Conservation (phyloP, 2,888 invertebrate species). For the Pantelozetes paolii region DNA sequence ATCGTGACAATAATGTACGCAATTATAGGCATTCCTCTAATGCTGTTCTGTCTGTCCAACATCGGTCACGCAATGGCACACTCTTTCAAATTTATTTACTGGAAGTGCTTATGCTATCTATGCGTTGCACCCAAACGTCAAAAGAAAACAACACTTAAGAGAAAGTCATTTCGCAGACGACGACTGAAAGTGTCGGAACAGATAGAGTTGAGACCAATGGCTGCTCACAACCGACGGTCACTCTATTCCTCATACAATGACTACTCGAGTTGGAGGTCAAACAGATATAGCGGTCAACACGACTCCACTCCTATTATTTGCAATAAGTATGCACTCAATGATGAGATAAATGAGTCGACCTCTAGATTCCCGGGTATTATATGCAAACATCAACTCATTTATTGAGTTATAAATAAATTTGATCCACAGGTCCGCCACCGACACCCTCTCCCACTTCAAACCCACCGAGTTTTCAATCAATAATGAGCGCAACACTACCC, state of each 20-base stretch:
- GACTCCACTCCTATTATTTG: constrained; percentile 60
- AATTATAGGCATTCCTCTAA: constrained; percentile 84
- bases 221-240: background rate
- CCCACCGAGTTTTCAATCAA: constrained; percentile 15
- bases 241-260: constrained; percentile 16
- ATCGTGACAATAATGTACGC: constrained; percentile 93
- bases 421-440: background rate
- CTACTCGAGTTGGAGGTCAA: background rate
- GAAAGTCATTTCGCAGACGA: background rate
- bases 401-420: background rate
- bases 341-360: constrained; percentile 36
- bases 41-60: constrained; percentile 88
- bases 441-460: constrained; percentile 6
- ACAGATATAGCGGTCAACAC: background rate
- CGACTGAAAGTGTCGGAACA: background rate
- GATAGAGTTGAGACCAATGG: background rate
- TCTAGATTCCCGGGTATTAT: constrained; percentile 24
- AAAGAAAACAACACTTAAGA: background rate
- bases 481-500: background rate
- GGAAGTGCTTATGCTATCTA: constrained; percentile 79
- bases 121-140: constrained; percentile 56
- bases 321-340: constrained; percentile 66
- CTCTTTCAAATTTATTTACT: constrained; percentile 86
- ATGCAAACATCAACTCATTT: background rate
- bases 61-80: constrained; percentile 92